A percentile compares a stretch with the other conserved stretches of the same genome.
Conservation (phyloP, 1,140 invertebrate species). For the Halyomorpha halys region DNA sequence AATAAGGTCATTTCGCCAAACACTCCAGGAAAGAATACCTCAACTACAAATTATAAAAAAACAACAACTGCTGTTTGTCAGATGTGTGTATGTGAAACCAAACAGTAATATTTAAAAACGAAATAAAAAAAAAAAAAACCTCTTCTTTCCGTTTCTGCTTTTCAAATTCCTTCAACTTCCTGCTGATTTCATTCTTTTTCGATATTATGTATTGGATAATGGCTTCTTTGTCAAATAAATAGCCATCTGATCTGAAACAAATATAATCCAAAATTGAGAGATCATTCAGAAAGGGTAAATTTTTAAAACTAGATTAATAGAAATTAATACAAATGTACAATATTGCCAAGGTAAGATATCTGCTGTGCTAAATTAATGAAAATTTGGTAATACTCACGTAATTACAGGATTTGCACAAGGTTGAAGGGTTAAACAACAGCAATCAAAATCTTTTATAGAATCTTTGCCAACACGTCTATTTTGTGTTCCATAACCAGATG, state of each 20-base stretch:
- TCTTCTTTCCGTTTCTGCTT: slow-evolving; percentile 70
- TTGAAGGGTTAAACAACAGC: slow-evolving; percentile 92
- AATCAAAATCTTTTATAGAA: slow-evolving; percentile 96
- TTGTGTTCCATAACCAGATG: slow-evolving; percentile 83
- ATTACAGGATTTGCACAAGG: slow-evolving; percentile 84
- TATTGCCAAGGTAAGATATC: no score
- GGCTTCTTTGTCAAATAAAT: slow-evolving; percentile 94
- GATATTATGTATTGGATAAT: slow-evolving; percentile 91
- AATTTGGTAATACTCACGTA: slow-evolving; percentile 47
- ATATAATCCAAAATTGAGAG: not conserved
- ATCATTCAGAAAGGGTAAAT: no score
- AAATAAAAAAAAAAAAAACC: slow-evolving; percentile 32
- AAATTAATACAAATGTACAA: no score
- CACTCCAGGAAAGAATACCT: no score
- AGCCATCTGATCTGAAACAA: slow-evolving; percentile 71
- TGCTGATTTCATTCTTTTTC: slow-evolving; percentile 86
- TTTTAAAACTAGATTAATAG: no score
- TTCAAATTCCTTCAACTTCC: slow-evolving; percentile 88
- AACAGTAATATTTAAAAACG: no score
- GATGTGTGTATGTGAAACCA: no score
- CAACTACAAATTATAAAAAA: no score
- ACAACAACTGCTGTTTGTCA: no score
- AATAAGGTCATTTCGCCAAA: no score
- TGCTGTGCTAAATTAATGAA: slow-evolving; percentile 17
- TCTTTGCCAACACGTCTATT: slow-evolving; percentile 83